Evolutionary conservation across 2,113 vertebrate species (phyloP).

Genomic region (Myrmophylax atrothorax): DNA sequence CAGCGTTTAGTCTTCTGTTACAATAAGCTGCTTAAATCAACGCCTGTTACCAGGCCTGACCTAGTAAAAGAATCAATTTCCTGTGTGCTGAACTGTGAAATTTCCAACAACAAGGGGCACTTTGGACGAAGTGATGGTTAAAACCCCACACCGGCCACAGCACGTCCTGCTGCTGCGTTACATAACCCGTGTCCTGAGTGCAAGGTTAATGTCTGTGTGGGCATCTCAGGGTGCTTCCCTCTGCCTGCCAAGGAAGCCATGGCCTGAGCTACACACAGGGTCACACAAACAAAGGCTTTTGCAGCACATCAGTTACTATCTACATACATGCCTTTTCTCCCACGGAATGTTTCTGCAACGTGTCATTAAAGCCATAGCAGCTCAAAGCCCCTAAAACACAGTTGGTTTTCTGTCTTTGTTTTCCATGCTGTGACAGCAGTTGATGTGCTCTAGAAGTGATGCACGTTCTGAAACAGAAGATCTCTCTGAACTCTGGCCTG

Average conservation of each 20-base stretch:
- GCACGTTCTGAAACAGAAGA: accelerated
- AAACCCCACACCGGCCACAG: accelerated
- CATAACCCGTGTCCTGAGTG: not conserved
- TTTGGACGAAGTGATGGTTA: not conserved
- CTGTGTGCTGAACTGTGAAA: not conserved
- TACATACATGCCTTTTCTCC: not conserved
- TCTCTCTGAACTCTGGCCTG: not conserved
- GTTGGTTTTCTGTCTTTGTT: not conserved
- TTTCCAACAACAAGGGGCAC: not conserved
- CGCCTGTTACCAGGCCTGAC: not conserved
- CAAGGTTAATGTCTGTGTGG: not conserved
- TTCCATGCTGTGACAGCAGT: not conserved
- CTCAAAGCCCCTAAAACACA: not conserved
- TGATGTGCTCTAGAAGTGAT: not conserved
- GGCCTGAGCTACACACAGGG: not conserved
- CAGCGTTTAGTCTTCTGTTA: not conserved
- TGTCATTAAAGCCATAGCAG: not conserved
- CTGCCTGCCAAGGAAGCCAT: not conserved
- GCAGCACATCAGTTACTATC: not conserved
- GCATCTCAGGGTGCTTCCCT: not conserved
- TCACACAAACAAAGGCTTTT: not conserved
- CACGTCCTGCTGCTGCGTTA: accelerated
- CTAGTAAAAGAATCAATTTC: constrained; percentile 26
- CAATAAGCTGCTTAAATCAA: constrained; percentile 42
- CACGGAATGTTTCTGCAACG: not conserved